These are phyloP conservation scores for Acleris holmiana DNA, from an alignment of 2,888 invertebrate species.

Conservation along the genomic window DNA sequence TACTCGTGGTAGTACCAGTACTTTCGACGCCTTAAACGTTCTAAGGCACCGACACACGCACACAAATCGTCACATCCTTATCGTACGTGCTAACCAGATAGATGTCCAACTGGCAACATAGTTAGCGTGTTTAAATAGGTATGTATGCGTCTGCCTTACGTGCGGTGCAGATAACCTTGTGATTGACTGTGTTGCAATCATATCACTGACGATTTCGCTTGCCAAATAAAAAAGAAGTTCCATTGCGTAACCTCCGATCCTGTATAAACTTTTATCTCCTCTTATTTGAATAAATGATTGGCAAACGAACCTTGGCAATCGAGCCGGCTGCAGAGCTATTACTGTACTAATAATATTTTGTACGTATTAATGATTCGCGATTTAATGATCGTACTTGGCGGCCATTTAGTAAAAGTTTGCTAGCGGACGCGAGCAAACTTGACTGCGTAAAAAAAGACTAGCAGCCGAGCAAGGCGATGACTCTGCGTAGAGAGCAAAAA, in stretches of 20 bases:
- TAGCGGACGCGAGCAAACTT: conserved; percentile 58
- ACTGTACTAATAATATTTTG: conserved; percentile 38
- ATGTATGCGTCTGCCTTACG: conserved; percentile 34
- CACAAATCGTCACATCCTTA: conserved; percentile 4
- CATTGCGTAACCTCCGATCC: conserved; percentile 34
- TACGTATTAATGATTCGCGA: conserved; percentile 34
- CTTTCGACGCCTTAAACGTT: background rate
- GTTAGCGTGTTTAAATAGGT: conserved; percentile 17
- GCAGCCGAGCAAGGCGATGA: conserved; percentile 65
- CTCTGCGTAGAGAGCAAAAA: conserved; percentile 69
- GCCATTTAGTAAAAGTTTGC: conserved; percentile 67
- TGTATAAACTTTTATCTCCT: conserved; percentile 9
- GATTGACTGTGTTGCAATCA: conserved; percentile 47
- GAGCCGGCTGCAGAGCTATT: conserved; percentile 29
- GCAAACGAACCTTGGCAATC: conserved; percentile 39
- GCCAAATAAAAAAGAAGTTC: conserved; percentile 42
- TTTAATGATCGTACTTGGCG: conserved; percentile 43
- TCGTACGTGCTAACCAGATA: conserved; percentile 46
- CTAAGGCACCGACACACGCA: conserved; percentile 1
- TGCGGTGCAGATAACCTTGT: conserved; percentile 44
- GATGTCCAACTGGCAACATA: conserved; percentile 38
- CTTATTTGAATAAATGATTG: conserved; percentile 25
- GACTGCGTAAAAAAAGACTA: conserved; percentile 72
- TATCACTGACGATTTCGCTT: conserved; percentile 35
- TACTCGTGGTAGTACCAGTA: background rate